phyloP scores from a whole-genome alignment of 2,888 invertebrate species.

The Ochropacha duplaris region DNA sequence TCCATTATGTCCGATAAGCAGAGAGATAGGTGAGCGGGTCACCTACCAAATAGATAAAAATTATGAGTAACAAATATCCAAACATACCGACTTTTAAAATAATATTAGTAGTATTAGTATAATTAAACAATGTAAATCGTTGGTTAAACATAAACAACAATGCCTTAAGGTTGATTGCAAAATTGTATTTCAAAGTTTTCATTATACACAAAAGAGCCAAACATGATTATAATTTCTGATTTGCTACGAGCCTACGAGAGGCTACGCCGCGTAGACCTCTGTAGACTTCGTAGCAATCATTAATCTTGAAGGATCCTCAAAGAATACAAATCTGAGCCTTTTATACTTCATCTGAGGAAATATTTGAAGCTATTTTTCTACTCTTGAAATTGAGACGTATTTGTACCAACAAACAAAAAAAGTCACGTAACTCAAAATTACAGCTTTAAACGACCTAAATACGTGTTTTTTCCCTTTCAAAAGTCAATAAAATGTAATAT shows the following conservation, averaged over 20 bases:
- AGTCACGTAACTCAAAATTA: not conserved
- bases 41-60: too few relatives aligned
- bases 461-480: not conserved
- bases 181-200: conserved; percentile 11
- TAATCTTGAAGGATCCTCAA: not conserved
- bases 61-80: too few relatives aligned
- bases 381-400: not conserved
- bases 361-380: not conserved
- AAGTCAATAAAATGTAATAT: not conserved
- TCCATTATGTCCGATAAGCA: too few relatives aligned
- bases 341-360: not conserved
- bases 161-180: conserved; percentile 1
- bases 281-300: conserved; percentile 25
- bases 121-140: not conserved
- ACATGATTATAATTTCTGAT: not conserved
- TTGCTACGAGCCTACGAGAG: conserved; percentile 16
- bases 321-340: not conserved
- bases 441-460: not conserved
- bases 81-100: too few relatives aligned
- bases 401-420: too few relatives aligned
- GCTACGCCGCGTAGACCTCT: conserved; percentile 26
- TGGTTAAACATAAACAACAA: conserved; percentile 6
- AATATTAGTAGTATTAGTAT: too few relatives aligned
- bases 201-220: conserved; percentile 5
- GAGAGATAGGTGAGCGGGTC: too few relatives aligned